Evolutionary conservation across 2,113 vertebrate genomes (phyloP).

Genomic region (Microtus richardsoni): DNA sequence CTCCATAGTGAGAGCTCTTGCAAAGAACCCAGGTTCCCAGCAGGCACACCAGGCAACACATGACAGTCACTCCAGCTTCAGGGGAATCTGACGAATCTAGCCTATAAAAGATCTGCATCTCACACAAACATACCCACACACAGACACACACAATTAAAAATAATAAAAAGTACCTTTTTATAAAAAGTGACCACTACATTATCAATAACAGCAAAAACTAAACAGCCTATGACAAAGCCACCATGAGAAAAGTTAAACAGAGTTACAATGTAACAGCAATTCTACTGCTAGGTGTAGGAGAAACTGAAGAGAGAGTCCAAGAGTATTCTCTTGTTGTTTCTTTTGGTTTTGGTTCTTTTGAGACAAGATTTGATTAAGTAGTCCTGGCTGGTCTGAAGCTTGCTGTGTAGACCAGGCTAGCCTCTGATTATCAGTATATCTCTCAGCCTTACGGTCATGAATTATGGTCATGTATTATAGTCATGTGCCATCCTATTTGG

Average conservation of each 20-base stretch:
- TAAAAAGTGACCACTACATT: not conserved
- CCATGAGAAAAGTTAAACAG: not conserved
- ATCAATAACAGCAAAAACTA: slow-evolving; percentile 36
- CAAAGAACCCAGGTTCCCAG: not conserved
- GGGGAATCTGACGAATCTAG: not conserved
- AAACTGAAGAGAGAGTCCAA: not conserved
- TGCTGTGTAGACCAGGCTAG: not conserved
- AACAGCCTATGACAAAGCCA: not conserved
- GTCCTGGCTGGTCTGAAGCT: not conserved
- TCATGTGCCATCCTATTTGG: not conserved
- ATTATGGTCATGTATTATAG: not conserved
- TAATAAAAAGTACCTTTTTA: not conserved
- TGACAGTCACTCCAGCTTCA: not conserved
- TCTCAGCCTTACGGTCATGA: not conserved
- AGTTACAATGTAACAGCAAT: not conserved
- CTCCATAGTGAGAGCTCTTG: not conserved
- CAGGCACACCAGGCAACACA: not conserved
- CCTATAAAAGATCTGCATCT: not conserved
- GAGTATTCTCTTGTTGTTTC: not conserved
- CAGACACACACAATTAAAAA: not conserved
- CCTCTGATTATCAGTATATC: not conserved
- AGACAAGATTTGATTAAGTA: not conserved
- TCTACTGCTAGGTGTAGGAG: not conserved
- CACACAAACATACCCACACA: not conserved
- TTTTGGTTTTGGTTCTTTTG: not conserved